Conservation (phyloP, 2,888 invertebrate genomes). For the Zootermopsis nevadensis region DNA sequence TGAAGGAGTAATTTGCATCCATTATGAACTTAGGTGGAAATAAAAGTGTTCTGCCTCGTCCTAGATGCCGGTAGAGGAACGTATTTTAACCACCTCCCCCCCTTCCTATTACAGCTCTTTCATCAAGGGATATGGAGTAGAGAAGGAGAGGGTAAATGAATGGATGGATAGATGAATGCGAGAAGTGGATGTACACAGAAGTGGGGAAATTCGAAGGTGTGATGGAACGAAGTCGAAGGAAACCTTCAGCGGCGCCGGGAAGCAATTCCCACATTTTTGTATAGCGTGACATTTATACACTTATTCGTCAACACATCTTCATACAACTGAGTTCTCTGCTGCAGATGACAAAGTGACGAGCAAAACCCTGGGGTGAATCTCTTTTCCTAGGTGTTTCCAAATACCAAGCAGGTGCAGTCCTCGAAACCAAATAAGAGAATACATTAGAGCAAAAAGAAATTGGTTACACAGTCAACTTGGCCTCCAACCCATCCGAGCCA, state of each 20-base stretch:
- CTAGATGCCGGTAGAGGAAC: constrained; percentile 26
- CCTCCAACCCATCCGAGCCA: too few species aligned
- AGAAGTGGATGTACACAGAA: background rate
- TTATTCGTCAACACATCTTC: background rate
- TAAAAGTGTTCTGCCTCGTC: constrained; percentile 22
- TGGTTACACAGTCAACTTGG: too few species aligned
- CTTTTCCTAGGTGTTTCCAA: too few species aligned
- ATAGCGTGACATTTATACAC: background rate
- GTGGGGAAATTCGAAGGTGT: constrained; percentile 29
- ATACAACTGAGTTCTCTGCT: background rate
- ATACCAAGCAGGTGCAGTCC: too few species aligned
- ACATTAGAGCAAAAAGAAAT: too few species aligned
- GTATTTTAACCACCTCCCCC: constrained; percentile 30
- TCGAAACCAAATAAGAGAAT: too few species aligned
- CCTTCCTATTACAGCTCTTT: constrained; percentile 26
- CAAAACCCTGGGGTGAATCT: too few species aligned
- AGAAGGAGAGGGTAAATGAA: constrained; percentile 21
- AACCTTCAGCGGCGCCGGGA: background rate
- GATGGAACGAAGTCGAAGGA: constrained; percentile 17
- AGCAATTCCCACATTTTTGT: constrained; percentile 19
- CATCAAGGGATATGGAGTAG: constrained; percentile 40
- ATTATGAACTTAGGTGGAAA: constrained; percentile 41
- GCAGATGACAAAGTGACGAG: background rate
- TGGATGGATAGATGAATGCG: constrained; percentile 14
- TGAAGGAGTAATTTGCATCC: constrained; percentile 45